A percentile compares a stretch with the other conserved stretches of the same genome.
phyloP scores from a whole-genome alignment of 2,113 vertebrate genomes.

The Carollia perspicillata region DNA sequence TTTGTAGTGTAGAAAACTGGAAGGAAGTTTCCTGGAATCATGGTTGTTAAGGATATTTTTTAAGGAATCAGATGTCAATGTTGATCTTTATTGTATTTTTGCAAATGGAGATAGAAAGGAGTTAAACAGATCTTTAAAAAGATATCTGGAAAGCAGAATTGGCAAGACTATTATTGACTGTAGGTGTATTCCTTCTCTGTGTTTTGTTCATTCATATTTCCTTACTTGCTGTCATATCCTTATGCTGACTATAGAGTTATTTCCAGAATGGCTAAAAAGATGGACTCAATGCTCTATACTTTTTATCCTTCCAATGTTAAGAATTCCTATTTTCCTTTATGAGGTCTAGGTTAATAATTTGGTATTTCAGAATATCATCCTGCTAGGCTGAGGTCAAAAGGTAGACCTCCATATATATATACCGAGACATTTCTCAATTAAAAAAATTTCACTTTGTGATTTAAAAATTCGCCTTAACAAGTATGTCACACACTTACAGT shows the following conservation, averaged over 20 bases:
- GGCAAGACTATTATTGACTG: background rate
- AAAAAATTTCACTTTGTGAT: background rate
- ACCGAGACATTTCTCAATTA: background rate
- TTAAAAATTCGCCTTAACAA: background rate
- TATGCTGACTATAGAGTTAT: background rate
- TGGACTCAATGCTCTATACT: background rate
- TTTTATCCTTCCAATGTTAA: background rate
- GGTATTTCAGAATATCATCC: background rate
- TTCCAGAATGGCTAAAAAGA: background rate
- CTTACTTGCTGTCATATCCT: background rate
- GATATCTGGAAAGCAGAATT: background rate
- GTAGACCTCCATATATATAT: background rate
- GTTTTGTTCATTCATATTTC: background rate
- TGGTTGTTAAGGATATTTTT: background rate
- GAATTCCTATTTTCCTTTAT: background rate
- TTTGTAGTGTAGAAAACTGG: background rate
- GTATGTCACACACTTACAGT: background rate
- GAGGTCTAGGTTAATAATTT: background rate
- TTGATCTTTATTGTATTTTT: background rate
- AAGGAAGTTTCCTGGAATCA: background rate
- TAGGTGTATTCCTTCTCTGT: background rate
- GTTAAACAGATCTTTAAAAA: background rate
- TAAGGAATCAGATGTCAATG: background rate
- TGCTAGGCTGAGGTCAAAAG: background rate
- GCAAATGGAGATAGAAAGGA: background rate